phyloP scores from a whole-genome alignment of 2,113 vertebrate species.

The Thalassoma bifasciatum region DNA sequence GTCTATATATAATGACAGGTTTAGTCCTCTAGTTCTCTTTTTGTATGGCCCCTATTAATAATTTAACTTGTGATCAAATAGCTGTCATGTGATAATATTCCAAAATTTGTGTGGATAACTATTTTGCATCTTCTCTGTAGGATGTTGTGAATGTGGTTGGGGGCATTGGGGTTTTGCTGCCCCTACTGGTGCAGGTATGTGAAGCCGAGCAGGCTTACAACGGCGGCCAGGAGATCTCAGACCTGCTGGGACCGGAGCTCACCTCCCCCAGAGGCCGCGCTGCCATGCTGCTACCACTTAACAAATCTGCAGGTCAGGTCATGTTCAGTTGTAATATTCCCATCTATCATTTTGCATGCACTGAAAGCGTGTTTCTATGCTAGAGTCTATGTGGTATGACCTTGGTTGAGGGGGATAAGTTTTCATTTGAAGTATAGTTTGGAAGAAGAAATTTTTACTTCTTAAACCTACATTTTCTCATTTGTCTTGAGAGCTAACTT shows the following conservation, averaged over 20 bases:
- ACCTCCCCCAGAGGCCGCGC: constrained; percentile 86
- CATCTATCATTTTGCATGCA: background rate
- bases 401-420: background rate
- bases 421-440: too few relatives aligned
- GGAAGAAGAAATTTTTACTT: background rate
- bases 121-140: constrained; percentile 64
- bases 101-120: background rate
- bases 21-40: background rate
- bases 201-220: constrained; percentile 82
- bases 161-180: constrained; percentile 90
- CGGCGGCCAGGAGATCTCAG: constrained; percentile 85
- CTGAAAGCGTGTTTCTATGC: background rate
- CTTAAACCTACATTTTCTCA: background rate
- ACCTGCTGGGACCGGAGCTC: constrained; percentile 92
- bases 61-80: background rate
- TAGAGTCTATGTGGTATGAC: background rate
- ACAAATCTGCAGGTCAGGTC: constrained; percentile 88
- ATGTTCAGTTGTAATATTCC: background rate
- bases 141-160: constrained; percentile 94
- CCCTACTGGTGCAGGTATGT: constrained; percentile 90
- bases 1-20: background rate
- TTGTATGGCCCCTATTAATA: background rate
- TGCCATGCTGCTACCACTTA: constrained; percentile 89
- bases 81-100: background rate
- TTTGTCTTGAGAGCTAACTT: background rate